Evolutionary conservation across 1,140 invertebrate genomes (phyloP), one percentile per base, ranked within the genome.

Genomic region (Olivierus martensii): DNA sequence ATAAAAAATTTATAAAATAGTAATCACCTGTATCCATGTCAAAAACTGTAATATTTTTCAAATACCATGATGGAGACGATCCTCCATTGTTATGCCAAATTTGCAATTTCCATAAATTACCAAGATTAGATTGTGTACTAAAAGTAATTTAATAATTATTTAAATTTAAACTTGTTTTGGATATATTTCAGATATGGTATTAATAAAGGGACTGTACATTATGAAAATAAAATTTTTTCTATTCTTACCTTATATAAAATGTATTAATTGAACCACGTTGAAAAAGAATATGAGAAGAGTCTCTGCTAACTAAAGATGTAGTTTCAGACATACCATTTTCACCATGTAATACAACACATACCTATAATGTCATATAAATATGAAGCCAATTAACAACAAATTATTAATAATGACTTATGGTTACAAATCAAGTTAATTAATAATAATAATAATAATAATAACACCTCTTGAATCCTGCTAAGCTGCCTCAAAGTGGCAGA

Each of bases 21-120:
- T 39, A 35, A n/a, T 52, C 42, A 58, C 56, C 56, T 39, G 49
- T 55, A 51, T 51, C 38, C 15, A 59, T 7, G 50, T 59, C 54
- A 17, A 43, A 53, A 28, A 59, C 19, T 3, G 35, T 37, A 17
- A 56, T 21, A 45, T 37, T 19, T 51, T 51, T 53, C 28, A 59
- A 46, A 45, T 43, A 59, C 55, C 58, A 59, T 2, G 54, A 46
- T 19, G 55, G 54, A n/a, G 46, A 53, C 3, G 10, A 5, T 19
- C 55, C 54, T 37, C 34, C 21, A 49, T 59, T 59, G 44, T 59
- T 53, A 48, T 56, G 58, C 54, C 51, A 56, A 14, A 56, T 28
- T 39, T 59, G 50, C 11, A 55, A 19, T 28, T 58, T 58, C 21
- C 43, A 37, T 3, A 58, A 19, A n/a, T 46, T 38, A 14, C 56